A percentile compares a stretch with the other conserved stretches of the same genome.
Evolutionary conservation across 2,888 invertebrate genomes (phyloP).

Genomic region (Yponomeuta evonymella): DNA sequence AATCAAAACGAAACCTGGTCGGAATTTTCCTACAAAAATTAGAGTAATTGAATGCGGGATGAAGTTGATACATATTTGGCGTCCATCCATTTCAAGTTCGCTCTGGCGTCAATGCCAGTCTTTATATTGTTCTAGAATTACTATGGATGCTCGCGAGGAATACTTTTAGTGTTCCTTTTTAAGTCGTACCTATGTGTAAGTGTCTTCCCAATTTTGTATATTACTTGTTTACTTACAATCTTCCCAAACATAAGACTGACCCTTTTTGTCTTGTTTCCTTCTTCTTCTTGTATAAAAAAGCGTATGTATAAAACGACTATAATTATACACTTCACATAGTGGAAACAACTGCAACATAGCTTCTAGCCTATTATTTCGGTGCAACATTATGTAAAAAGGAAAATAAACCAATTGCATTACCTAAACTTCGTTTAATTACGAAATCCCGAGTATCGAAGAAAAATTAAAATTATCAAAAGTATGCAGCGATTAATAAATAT

Average conservation of each 20-base stretch:
- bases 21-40: no score
- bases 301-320: slow-evolving; percentile 40
- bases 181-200: slow-evolving; percentile 48
- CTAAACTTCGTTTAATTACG: slow-evolving; percentile 30
- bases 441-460: no score
- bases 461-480: no score
- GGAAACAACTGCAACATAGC: slow-evolving; percentile 50
- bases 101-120: no score
- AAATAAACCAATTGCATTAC: slow-evolving; percentile 64
- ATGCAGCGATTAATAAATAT: no score
- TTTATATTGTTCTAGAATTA: background rate
- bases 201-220: slow-evolving; percentile 74
- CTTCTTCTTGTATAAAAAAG: slow-evolving; percentile 44
- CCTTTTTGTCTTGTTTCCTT: slow-evolving; percentile 70
- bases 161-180: slow-evolving; percentile 31
- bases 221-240: slow-evolving; percentile 65
- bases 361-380: slow-evolving; percentile 62
- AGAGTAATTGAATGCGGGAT: no score
- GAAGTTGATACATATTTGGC: no score
- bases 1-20: no score
- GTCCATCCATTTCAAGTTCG: no score
- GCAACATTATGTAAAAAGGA: slow-evolving; percentile 61
- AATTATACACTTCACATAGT: slow-evolving; percentile 53
- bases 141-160: background rate
- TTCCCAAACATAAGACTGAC: slow-evolving; percentile 77